Evolutionary conservation across 1,140 invertebrate genomes (phyloP).

Genomic region (Oscheius sp.): DNA sequence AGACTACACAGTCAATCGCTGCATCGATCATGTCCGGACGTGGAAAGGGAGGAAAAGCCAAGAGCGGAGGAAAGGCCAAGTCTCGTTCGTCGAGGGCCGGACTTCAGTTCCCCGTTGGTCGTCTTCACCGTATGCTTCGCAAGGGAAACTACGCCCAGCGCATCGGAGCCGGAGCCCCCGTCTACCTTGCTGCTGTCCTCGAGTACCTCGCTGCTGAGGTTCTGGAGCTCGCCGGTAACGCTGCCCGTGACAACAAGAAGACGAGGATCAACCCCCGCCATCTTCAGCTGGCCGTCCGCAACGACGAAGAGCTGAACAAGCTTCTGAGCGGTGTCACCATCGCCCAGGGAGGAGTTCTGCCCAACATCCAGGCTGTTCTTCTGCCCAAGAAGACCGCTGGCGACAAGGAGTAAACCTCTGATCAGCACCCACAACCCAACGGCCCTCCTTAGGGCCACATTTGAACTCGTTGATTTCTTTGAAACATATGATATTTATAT

Average conservation of each 20-base stretch:
- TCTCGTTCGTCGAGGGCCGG: slow-evolving; percentile 72
- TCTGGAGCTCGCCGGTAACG: slow-evolving; percentile 71
- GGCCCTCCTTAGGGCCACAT: too few relatives aligned
- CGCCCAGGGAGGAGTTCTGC: slow-evolving; percentile 78
- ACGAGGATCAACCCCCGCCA: slow-evolving; percentile 65
- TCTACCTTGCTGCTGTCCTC: slow-evolving; percentile 70
- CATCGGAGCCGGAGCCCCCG: slow-evolving; percentile 71
- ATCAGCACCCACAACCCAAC: too few relatives aligned
- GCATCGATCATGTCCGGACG: slow-evolving; percentile 62
- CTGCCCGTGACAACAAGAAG: slow-evolving; percentile 69
- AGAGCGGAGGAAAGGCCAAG: slow-evolving; percentile 65
- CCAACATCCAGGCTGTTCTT: slow-evolving; percentile 74
- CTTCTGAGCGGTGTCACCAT: slow-evolving; percentile 77
- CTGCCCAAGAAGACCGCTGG: slow-evolving; percentile 73
- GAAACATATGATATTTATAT: too few relatives aligned
- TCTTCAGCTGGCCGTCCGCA: slow-evolving; percentile 72
- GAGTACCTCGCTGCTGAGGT: slow-evolving; percentile 67
- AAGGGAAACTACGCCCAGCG: slow-evolving; percentile 73
- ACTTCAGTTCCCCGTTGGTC: slow-evolving; percentile 72
- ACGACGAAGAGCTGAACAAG: slow-evolving; percentile 80
- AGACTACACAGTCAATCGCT: too few relatives aligned
- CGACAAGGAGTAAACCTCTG: too few relatives aligned
- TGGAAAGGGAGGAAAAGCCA: slow-evolving; percentile 66
- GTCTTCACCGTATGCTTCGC: slow-evolving; percentile 71
- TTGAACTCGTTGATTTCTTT: too few relatives aligned